Percentiles rank a stretch among this genome's conserved stretches.
Conservation (phyloP, 2,797 vertebrate species). For the Ara ararauna region DNA sequence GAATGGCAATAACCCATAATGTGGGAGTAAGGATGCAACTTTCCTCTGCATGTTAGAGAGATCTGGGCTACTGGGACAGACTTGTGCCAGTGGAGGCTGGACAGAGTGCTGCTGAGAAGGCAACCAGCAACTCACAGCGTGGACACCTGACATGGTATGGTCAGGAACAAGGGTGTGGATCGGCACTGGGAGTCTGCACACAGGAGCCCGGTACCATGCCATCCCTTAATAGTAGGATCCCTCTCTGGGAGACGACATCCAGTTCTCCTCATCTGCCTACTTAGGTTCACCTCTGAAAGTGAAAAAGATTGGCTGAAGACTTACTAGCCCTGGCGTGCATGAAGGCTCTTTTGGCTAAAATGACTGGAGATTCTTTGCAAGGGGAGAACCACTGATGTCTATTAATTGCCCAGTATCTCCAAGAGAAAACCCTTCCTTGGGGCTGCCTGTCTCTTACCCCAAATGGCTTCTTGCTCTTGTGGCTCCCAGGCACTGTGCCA, state of each 20-base stretch:
- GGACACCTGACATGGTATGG: background rate
- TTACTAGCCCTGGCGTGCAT: background rate
- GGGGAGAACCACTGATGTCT: background rate
- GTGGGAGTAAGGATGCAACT: background rate
- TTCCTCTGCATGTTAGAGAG: background rate
- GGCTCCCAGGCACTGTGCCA: background rate
- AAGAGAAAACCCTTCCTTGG: background rate
- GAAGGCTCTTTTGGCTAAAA: background rate
- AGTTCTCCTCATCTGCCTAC: background rate
- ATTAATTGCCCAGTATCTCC: background rate
- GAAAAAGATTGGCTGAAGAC: background rate
- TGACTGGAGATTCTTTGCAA: background rate
- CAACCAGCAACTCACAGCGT: background rate
- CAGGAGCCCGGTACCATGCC: background rate
- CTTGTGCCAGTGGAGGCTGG: accelerated
- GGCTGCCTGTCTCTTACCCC: background rate
- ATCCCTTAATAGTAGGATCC: background rate
- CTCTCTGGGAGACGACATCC: background rate
- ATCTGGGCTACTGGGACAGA: background rate
- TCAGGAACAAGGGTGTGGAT: too few relatives aligned
- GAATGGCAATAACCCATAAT: background rate
- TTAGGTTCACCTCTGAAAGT: background rate
- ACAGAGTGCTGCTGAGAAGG: background rate
- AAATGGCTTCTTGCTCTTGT: background rate
- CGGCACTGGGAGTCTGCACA: accelerated